Conservation (phyloP, 2,797 vertebrate species). For the Sebastes nivosus region DNA sequence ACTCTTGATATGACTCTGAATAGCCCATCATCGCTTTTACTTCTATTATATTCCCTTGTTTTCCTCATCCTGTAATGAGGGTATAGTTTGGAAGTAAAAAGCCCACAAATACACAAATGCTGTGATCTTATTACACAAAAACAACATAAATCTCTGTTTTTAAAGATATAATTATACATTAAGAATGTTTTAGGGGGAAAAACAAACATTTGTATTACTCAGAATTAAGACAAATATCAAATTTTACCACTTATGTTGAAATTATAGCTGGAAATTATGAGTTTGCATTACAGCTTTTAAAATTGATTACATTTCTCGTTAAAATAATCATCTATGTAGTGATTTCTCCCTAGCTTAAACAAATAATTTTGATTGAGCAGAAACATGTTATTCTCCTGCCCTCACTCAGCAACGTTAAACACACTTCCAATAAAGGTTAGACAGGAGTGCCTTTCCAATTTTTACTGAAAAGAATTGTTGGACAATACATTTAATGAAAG, state of each 20-base stretch:
- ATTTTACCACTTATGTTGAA: neutral
- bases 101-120: neutral
- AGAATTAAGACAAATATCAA: neutral
- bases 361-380: neutral
- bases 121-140: neutral
- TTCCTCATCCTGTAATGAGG: neutral
- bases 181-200: neutral
- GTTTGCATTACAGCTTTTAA: neutral
- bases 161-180: neutral
- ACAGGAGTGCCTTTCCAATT: neutral
- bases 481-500: neutral
- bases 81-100: neutral
- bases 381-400: neutral
- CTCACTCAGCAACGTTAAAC: neutral
- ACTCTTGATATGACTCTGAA: constrained; percentile 6
- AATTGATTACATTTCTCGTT: neutral
- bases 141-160: neutral
- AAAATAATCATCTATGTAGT: neutral
- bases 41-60: neutral
- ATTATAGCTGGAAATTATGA: neutral
- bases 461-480: neutral
- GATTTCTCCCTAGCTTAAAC: neutral
- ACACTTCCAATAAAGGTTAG: neutral
- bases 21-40: constrained; percentile 4
- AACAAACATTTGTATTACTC: neutral